Evolutionary conservation across 2,888 invertebrate species (phyloP), one percentile per base, ranked within the genome.

Genomic region (Cheilosia soror): DNA sequence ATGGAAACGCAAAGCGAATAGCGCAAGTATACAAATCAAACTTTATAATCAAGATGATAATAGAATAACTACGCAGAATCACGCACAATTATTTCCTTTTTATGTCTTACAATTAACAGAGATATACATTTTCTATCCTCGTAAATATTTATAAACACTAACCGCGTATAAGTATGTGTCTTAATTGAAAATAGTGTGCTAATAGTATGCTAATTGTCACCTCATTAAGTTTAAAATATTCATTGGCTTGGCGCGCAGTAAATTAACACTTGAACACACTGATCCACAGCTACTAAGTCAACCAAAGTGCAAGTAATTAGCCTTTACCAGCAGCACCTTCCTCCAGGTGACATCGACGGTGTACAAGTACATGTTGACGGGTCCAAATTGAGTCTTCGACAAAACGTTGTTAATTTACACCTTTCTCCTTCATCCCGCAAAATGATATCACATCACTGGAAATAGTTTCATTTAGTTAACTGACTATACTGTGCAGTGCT

Each of bases 171-270:
- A 78, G 66, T 60, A 40, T 72, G 77, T 62, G 72, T 72, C 72
- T 79, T 62, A 65, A 73, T 83, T 83, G 72, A 63, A 79, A 83
- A 79, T 73, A 63, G 55, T 78, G 73, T 83, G 79, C 83, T 79
- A 83, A 83, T 83, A 72, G 73, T 83, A 83, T 83, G 83, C 83
- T 83, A 83, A 83, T 83, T 79, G 79, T 83, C 73, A 79, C 51
- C 69, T 83, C 68, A 83, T 83, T 83, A 83, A 68, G 42, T 73
- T 69, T 79, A 83, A 83, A 79, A 83, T 83, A 83, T 83, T 83
- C 83, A 83, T 83, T 83, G 79, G 33, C 57, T 83, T 69, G 69
- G 83, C 79, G 63, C 57, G 63, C 73, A 63, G 83, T 83, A 73
- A 79, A 83, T 83, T 73, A 83, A 81, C 81, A 76, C 76, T 71